A percentile compares a stretch with the other conserved stretches of the same genome.
Conservation (phyloP, 2,113 vertebrate species). For the Anoura caudifer region DNA sequence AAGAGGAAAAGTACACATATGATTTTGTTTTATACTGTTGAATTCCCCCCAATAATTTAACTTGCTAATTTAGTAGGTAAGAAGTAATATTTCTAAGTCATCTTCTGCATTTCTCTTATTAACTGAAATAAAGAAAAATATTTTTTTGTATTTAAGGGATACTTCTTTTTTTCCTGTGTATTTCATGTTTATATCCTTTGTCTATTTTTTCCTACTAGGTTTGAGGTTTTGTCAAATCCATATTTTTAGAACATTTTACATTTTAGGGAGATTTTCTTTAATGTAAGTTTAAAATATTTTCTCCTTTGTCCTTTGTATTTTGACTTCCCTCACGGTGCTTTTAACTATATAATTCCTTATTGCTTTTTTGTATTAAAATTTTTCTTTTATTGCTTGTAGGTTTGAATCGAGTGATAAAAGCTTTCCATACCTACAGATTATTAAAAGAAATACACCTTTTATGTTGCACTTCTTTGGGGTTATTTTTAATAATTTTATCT, state of each 20-base stretch:
- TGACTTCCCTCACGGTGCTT: neutral
- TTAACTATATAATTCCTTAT: neutral
- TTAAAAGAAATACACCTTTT: neutral
- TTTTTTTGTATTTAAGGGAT: neutral
- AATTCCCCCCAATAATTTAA: neutral
- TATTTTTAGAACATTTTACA: neutral
- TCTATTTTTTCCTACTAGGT: neutral
- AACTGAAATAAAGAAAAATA: neutral
- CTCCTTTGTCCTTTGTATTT: neutral
- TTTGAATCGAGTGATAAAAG: neutral
- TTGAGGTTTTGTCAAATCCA: neutral
- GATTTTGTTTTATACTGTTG: constrained; percentile 32
- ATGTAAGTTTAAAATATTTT: neutral
- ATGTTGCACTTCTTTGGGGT: neutral
- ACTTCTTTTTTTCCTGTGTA: neutral
- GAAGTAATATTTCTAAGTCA: neutral
- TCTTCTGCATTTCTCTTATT: neutral
- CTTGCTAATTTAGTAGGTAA: neutral
- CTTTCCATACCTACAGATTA: neutral
- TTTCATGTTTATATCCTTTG: neutral
- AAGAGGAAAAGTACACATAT: neutral
- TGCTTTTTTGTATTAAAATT: neutral
- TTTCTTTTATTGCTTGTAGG: neutral
- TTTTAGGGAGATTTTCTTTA: neutral
- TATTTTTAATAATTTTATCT: constrained; percentile 6